A percentile compares a stretch with the other conserved stretches of the same genome.
phyloP scores from a whole-genome alignment of 2,113 vertebrate genomes.

The Antennarius striatus region DNA sequence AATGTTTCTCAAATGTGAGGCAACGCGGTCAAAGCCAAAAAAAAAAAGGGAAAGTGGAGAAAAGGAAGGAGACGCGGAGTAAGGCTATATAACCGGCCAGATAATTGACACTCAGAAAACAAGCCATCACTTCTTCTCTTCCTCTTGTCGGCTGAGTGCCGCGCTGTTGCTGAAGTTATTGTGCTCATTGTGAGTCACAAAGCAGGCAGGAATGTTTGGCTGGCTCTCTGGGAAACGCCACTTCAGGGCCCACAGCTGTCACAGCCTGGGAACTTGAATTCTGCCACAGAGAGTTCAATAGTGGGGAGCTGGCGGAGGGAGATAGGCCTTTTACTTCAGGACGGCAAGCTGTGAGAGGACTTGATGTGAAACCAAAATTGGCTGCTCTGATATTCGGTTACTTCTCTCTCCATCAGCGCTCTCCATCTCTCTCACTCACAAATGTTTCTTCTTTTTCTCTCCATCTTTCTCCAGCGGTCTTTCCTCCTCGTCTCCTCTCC shows the following conservation, averaged over 20 bases:
- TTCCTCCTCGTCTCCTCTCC: slow-evolving; percentile 60
- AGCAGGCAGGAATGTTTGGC: slow-evolving; percentile 85
- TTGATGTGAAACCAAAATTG: slow-evolving; percentile 80
- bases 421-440: not conserved
- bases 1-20: slow-evolving; percentile 64
- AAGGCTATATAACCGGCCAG: slow-evolving; percentile 37
- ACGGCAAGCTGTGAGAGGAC: slow-evolving; percentile 84
- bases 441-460: slow-evolving; percentile 75
- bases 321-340: slow-evolving; percentile 84
- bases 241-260: slow-evolving; percentile 86
- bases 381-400: slow-evolving; percentile 36
- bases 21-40: slow-evolving; percentile 42
- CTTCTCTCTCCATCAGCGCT: slow-evolving; percentile 43
- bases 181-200: slow-evolving; percentile 72
- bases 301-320: slow-evolving; percentile 83
- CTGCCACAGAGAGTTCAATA: slow-evolving; percentile 84
- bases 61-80: slow-evolving; percentile 17
- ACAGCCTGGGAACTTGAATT: slow-evolving; percentile 85
- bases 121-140: slow-evolving; percentile 67
- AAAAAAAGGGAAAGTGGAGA: slow-evolving; percentile 31
- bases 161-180: slow-evolving; percentile 72
- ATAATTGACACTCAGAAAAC: slow-evolving; percentile 72
- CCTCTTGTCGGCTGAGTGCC: slow-evolving; percentile 66
- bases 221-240: slow-evolving; percentile 86
- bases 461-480: slow-evolving; percentile 60